Evolutionary conservation across 2,797 vertebrate species (phyloP).

Genomic region (Prunella strophiata): DNA sequence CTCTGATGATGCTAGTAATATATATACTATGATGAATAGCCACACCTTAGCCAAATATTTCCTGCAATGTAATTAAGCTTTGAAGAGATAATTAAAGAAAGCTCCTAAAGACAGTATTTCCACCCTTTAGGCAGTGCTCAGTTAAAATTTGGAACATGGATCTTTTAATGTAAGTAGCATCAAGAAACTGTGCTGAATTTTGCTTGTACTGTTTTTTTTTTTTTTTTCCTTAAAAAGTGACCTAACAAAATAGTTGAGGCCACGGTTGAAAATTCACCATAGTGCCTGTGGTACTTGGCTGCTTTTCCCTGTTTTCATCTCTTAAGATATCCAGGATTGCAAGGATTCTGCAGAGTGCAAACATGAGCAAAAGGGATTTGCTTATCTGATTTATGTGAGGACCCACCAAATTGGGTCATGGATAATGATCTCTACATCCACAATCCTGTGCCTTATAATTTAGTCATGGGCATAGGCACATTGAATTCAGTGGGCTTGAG

Average conservation of each 20-base stretch:
- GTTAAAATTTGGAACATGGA: neutral
- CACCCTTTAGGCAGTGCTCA: neutral
- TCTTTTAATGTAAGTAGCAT: neutral
- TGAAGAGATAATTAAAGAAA: constrained; percentile 26
- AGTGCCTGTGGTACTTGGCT: neutral
- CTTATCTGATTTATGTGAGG: constrained; percentile 44
- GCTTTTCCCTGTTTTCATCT: neutral
- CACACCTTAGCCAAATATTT: constrained; percentile 61
- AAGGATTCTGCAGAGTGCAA: constrained; percentile 2
- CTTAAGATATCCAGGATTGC: neutral
- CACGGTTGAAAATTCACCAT: accelerated
- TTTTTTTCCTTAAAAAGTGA: neutral
- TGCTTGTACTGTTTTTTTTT: neutral
- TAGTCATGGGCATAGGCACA: neutral
- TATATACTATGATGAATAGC: constrained; percentile 37
- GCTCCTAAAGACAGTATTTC: neutral
- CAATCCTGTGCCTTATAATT: constrained; percentile 21
- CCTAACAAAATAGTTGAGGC: neutral
- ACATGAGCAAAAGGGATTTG: constrained; percentile 38
- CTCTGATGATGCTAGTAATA: constrained; percentile 38
- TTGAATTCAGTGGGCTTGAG: neutral
- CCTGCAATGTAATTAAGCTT: constrained; percentile 47
- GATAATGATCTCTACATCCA: constrained; percentile 24
- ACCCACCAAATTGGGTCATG: constrained; percentile 25
- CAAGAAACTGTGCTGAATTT: neutral